Conservation (phyloP, 2,113 vertebrate genomes). For the Pituophis catenifer region DNA sequence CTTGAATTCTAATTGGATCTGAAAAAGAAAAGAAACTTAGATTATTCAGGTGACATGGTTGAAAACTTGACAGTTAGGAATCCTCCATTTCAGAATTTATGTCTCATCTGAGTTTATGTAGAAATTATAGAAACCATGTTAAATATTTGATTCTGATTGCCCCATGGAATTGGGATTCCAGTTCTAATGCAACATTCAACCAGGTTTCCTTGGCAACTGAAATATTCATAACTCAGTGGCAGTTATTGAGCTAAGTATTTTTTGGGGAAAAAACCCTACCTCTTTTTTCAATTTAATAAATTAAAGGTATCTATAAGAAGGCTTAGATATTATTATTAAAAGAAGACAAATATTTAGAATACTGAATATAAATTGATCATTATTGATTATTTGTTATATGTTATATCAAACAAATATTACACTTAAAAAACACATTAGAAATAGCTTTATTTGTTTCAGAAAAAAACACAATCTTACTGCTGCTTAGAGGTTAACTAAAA, state of each 20-base stretch:
- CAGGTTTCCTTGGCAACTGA: conserved; percentile 10
- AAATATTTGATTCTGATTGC: conserved; percentile 1
- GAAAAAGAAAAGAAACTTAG: neutral
- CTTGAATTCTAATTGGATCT: neutral
- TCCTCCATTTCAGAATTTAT: neutral
- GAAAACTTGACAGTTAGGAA: neutral
- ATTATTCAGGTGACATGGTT: neutral
- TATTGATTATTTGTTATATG: neutral
- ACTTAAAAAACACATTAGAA: neutral
- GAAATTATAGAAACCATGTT: neutral
- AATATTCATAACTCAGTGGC: neutral
- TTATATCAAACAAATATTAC: neutral
- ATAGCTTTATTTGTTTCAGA: neutral
- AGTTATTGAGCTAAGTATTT: neutral
- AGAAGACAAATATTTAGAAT: neutral
- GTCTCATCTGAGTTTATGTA: neutral
- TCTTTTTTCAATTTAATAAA: neutral
- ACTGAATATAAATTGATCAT: neutral
- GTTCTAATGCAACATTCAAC: conserved; percentile 11
- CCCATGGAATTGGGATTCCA: conserved; percentile 4
- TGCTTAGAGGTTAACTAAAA: neutral
- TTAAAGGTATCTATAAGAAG: neutral
- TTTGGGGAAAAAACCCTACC: neutral
- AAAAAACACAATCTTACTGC: neutral
- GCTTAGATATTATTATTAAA: neutral